Evolutionary conservation across 2,797 vertebrate genomes (phyloP).

Genomic region (Podargus strigoides): DNA sequence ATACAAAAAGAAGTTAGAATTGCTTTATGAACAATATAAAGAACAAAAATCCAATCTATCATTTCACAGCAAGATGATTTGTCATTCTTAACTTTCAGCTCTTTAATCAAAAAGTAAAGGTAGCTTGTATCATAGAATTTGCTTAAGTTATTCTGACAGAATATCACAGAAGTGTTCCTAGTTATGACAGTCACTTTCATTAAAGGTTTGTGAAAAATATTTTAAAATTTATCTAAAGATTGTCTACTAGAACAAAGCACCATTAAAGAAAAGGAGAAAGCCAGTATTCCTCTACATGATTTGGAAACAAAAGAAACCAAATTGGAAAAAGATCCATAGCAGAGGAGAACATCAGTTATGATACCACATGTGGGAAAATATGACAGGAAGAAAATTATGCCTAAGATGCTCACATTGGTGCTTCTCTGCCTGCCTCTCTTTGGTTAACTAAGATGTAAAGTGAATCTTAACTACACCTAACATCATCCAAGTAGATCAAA

Average conservation of each 20-base stretch:
- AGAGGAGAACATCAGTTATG: neutral
- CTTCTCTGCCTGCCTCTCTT: neutral
- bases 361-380: neutral
- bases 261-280: neutral
- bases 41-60: neutral
- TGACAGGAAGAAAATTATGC: neutral
- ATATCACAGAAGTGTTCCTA: neutral
- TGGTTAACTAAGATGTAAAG: neutral
- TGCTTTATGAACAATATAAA: neutral
- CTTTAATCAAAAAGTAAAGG: neutral
- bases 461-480: neutral
- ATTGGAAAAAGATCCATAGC: neutral
- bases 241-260: neutral
- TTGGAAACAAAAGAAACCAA: neutral
- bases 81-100: neutral
- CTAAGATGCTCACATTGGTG: neutral
- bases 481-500: neutral
- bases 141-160: neutral
- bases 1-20: neutral
- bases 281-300: neutral
- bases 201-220: neutral
- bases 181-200: neutral
- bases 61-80: neutral
- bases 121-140: neutral
- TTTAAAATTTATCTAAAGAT: neutral